phyloP scores from a whole-genome alignment of 92 coral and sea anemone genomes.

The Pocillopora meandrina region DNA sequence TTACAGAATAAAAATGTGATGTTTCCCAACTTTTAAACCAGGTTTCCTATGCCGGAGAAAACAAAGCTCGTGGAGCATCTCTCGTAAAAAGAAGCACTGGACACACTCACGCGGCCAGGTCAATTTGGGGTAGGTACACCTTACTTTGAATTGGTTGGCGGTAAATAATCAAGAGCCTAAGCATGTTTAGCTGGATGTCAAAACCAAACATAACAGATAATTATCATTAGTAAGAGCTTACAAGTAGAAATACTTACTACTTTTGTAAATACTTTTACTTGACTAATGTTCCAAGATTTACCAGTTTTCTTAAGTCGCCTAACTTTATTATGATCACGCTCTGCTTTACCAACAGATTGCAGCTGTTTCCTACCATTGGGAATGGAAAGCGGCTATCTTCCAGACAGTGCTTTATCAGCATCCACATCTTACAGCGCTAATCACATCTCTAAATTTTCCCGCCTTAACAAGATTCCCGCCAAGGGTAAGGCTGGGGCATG shows the following conservation, averaged over 20 bases:
- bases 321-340: not conserved
- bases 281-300: not conserved
- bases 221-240: too few species aligned
- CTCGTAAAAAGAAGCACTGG: not conserved
- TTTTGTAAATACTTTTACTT: too few species aligned
- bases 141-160: not conserved
- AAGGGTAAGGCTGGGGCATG: constrained; percentile 28
- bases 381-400: constrained; percentile 32
- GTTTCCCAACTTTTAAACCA: not conserved
- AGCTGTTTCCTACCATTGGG: constrained; percentile 36
- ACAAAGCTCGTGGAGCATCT: not conserved
- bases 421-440: constrained; percentile 5
- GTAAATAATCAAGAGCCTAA: not conserved
- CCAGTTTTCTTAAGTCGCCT: not conserved
- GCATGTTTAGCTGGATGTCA: too few species aligned
- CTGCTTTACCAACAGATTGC: not conserved
- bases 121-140: not conserved
- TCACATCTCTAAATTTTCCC: not conserved
- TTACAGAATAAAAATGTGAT: too few species aligned
- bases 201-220: too few species aligned
- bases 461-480: constrained; percentile 5
- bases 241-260: too few species aligned
- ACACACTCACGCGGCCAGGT: not conserved
- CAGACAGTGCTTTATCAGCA: constrained; percentile 31
- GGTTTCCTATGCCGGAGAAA: not conserved